phyloP scores from a whole-genome alignment of 2,113 vertebrate species.

The Anarrhichthys ocellatus region DNA sequence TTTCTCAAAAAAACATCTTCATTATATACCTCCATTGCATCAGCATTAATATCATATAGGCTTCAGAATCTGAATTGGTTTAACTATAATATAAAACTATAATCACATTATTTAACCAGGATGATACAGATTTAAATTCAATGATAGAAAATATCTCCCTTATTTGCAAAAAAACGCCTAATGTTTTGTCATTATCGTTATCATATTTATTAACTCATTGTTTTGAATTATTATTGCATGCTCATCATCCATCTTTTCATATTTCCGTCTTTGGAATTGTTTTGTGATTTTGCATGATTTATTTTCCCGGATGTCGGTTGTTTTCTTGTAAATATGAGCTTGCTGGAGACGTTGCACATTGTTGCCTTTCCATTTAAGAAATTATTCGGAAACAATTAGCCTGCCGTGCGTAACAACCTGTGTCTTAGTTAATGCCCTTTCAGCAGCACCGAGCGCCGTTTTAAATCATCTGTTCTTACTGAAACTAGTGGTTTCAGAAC shows the following conservation, averaged over 20 bases:
- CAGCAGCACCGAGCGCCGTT: conserved; percentile 35
- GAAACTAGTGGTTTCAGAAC: conserved; percentile 37
- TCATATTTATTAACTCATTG: neutral
- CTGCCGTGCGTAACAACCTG: conserved; percentile 34
- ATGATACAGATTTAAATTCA: neutral
- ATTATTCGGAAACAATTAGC: conserved; percentile 30
- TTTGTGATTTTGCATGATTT: neutral
- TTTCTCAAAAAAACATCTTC: neutral
- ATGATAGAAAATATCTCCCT: neutral
- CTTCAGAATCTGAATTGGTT: neutral
- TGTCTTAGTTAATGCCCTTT: conserved; percentile 48
- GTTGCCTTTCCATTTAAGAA: conserved; percentile 32
- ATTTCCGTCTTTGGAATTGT: neutral
- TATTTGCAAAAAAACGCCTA: neutral
- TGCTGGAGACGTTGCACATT: neutral
- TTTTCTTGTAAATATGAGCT: conserved; percentile 10
- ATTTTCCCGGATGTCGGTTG: neutral
- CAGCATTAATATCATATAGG: neutral
- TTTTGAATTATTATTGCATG: neutral
- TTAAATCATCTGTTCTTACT: conserved; percentile 38
- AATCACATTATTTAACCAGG: neutral
- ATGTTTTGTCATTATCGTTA: neutral
- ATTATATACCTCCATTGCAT: neutral
- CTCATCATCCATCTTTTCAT: neutral
- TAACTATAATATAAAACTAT: neutral